Conservation (phyloP, 2,888 invertebrate species). For the Girardia tigrina region DNA sequence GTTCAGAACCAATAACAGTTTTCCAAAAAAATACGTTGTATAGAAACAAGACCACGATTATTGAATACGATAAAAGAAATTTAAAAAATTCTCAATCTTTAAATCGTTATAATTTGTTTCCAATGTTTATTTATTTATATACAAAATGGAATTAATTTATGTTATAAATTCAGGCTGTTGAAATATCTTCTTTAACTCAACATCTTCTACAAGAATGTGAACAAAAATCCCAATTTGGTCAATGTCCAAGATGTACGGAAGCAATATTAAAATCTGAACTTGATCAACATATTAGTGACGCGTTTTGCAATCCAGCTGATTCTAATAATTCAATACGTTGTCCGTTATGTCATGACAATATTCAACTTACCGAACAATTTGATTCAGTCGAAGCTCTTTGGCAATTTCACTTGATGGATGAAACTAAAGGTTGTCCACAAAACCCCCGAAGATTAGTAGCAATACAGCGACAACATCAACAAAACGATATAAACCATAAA, state of each 20-base stretch:
- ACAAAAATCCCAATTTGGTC: constrained; percentile 59
- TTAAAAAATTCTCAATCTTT: too few relatives aligned
- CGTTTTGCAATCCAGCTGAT: constrained; percentile 55
- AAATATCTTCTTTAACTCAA: constrained; percentile 66
- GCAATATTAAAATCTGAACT: constrained; percentile 59
- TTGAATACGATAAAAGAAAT: too few relatives aligned
- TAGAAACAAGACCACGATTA: too few relatives aligned
- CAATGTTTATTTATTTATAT: too few relatives aligned
- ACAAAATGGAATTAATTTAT: too few relatives aligned
- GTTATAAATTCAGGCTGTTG: constrained; percentile 54
- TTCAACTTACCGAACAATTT: constrained; percentile 51
- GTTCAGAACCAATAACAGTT: too few relatives aligned
- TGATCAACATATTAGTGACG: constrained; percentile 56
- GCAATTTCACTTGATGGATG: constrained; percentile 38
- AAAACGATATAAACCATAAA: background rate
- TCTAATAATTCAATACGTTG: constrained; percentile 58
- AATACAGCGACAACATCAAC: background rate
- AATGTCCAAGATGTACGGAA: constrained; percentile 63
- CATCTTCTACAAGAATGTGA: constrained; percentile 72
- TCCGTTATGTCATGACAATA: constrained; percentile 68
- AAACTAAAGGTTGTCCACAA: constrained; percentile 45
- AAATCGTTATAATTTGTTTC: too few relatives aligned
- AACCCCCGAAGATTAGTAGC: constrained; percentile 43
- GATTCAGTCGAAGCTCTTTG: constrained; percentile 36
- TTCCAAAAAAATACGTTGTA: too few relatives aligned